Conservation (phyloP, 2,113 vertebrate species). For the Hippocampus barbouri region DNA sequence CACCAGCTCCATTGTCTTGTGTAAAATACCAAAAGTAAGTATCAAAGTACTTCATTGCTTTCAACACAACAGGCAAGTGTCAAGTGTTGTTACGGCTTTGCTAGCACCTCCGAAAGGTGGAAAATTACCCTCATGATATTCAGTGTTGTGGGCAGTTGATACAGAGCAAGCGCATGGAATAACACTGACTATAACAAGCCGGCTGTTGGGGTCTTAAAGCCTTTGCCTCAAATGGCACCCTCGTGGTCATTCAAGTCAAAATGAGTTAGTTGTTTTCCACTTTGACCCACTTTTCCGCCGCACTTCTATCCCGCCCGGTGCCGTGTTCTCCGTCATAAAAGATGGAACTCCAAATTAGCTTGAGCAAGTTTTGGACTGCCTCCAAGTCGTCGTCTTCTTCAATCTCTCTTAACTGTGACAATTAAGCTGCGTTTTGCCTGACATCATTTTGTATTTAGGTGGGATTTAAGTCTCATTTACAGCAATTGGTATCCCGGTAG, state of each 20-base stretch:
- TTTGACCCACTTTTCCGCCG: neutral
- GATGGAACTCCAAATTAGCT: conserved; percentile 1
- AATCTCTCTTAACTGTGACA: neutral
- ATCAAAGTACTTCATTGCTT: too few relatives aligned
- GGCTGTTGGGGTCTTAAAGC: neutral
- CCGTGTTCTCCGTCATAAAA: neutral
- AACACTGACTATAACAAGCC: neutral
- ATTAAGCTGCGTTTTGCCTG: neutral
- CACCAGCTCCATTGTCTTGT: too few relatives aligned
- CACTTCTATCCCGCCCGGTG: neutral
- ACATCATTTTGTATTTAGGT: neutral
- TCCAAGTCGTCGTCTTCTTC: neutral
- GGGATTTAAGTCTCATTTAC: neutral
- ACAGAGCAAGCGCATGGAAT: neutral
- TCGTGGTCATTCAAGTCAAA: conserved; percentile 3
- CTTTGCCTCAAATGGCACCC: neutral
- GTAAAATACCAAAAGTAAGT: too few relatives aligned
- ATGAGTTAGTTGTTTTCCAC: neutral
- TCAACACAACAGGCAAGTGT: too few relatives aligned
- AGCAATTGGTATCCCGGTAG: too few relatives aligned
- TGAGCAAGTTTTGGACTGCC: neutral
- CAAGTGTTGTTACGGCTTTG: neutral
- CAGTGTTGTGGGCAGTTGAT: neutral
- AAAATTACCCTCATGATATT: neutral
- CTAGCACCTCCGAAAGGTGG: neutral